phyloP scores from a whole-genome alignment of 2,888 invertebrate genomes.

The Dryobota labecula region DNA sequence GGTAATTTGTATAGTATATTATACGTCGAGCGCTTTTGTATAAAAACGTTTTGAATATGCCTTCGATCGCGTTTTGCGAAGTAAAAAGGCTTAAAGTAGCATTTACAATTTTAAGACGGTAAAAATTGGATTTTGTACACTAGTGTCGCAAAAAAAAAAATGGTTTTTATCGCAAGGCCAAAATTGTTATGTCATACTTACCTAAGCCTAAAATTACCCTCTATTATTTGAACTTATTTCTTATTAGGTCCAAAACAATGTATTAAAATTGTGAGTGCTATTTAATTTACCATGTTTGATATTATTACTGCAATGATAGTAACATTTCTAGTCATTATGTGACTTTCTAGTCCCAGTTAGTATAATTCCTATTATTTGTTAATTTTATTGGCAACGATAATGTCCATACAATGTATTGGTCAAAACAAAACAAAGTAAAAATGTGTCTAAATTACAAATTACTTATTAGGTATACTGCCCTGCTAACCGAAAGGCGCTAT shows the following conservation, averaged over 20 bases:
- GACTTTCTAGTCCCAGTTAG: conserved; percentile 59
- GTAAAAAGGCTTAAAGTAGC: conserved; percentile 17
- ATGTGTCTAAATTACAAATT: neutral
- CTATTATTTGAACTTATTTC: neutral
- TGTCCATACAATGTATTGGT: neutral
- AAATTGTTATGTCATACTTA: neutral
- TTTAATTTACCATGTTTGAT: conserved; percentile 44
- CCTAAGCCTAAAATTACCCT: neutral
- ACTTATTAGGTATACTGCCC: neutral
- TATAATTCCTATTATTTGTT: conserved; percentile 62
- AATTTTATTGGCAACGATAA: conserved; percentile 38
- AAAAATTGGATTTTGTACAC: neutral
- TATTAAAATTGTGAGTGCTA: conserved; percentile 55
- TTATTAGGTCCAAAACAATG: neutral
- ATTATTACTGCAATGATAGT: conserved; percentile 38
- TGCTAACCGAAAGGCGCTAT: too few species aligned
- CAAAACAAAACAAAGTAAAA: neutral
- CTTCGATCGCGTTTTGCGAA: conserved; percentile 56
- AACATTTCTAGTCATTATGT: conserved; percentile 52
- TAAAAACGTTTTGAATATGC: conserved; percentile 56
- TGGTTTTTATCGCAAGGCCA: neutral
- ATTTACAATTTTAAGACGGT: conserved; percentile 52
- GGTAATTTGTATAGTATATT: conserved; percentile 75
- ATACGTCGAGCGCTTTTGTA: conserved; percentile 71
- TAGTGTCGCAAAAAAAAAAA: neutral